These are phyloP conservation scores for Mesaphorura yosii DNA, from an alignment of 1,140 invertebrate genomes.

Conservation along the genomic window DNA sequence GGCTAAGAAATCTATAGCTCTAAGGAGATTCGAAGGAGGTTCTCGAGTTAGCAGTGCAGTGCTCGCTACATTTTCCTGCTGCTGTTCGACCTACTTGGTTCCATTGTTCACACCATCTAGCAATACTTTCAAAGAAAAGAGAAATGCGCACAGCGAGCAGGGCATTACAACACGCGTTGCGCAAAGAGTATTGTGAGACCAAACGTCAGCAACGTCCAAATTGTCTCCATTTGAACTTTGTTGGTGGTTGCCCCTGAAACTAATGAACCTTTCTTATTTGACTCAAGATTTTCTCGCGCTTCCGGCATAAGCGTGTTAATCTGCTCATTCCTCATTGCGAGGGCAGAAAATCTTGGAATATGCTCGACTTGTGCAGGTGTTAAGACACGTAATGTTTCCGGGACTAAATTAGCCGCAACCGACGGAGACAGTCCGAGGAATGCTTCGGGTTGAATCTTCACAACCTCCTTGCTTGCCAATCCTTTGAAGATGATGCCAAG, in stretches of 20 bases:
- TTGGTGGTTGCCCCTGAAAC: neutral
- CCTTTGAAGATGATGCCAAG: slow-evolving; percentile 20
- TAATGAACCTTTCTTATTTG: neutral
- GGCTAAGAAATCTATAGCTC: too few relatives aligned
- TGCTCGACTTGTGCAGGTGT: slow-evolving; percentile 13
- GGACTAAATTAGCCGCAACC: slow-evolving; percentile 9
- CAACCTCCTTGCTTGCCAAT: neutral
- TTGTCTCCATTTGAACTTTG: too few relatives aligned
- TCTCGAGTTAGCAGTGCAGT: too few relatives aligned
- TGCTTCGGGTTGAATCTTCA: slow-evolving; percentile 18
- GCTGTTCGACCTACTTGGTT: too few relatives aligned
- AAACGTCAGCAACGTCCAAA: too few relatives aligned
- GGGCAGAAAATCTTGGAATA: slow-evolving; percentile 25
- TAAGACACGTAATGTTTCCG: slow-evolving; percentile 1
- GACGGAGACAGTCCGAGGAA: slow-evolving; percentile 22
- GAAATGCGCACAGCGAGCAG: too few relatives aligned
- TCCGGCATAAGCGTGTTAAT: neutral
- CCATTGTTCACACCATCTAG: too few relatives aligned
- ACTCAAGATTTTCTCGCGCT: slow-evolving; percentile 4
- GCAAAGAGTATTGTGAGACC: too few relatives aligned
- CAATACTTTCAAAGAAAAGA: too few relatives aligned
- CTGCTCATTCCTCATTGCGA: slow-evolving; percentile 14
- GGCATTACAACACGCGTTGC: too few relatives aligned
- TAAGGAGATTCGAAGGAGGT: too few relatives aligned
- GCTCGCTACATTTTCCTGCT: too few relatives aligned